A percentile compares a stretch with the other conserved stretches of the same genome.
Evolutionary conservation across 53 echinoderm and acorn worm species (phyloP).

Genomic region (Astropecten irregularis): DNA sequence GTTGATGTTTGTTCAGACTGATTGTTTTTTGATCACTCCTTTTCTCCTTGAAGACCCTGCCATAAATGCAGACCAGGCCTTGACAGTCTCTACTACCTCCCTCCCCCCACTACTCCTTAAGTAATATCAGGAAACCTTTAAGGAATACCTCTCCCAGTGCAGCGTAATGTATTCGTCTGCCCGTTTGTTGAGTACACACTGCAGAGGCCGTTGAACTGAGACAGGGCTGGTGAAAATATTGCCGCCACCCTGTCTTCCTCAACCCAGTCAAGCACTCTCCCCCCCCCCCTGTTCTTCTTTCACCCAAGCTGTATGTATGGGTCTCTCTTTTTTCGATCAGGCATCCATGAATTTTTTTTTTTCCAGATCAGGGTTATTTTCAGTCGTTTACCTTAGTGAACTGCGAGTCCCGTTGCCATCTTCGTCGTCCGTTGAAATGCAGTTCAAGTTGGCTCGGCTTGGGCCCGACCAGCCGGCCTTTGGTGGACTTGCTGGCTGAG

Average conservation of each 20-base stretch:
- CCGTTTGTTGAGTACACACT: background rate
- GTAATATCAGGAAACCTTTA: conserved; percentile 4
- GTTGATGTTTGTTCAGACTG: conserved; percentile 38
- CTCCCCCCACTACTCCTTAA: too few species aligned
- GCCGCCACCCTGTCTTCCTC: background rate
- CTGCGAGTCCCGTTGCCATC: too few species aligned
- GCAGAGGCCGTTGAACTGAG: conserved; percentile 48
- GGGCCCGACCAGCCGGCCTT: background rate
- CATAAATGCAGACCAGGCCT: conserved; percentile 4
- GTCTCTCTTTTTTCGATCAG: conserved; percentile 23
- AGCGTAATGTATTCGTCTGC: conserved; percentile 8
- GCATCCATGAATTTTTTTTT: conserved; percentile 61
- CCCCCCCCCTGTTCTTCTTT: too few species aligned
- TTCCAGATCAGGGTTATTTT: conserved; percentile 51
- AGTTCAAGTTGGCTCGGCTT: too few species aligned
- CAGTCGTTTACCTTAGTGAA: conserved; percentile 47
- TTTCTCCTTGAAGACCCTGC: background rate
- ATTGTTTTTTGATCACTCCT: conserved; percentile 29
- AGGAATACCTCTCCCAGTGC: background rate
- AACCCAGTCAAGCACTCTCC: too few species aligned
- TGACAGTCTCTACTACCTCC: background rate
- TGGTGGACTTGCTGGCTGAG: conserved; percentile 19
- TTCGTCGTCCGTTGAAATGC: too few species aligned
- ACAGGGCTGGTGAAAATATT: background rate
- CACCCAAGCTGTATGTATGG: too few species aligned